phyloP scores from a whole-genome alignment of 2,888 invertebrate genomes.

The Hyppa rectilinea region DNA sequence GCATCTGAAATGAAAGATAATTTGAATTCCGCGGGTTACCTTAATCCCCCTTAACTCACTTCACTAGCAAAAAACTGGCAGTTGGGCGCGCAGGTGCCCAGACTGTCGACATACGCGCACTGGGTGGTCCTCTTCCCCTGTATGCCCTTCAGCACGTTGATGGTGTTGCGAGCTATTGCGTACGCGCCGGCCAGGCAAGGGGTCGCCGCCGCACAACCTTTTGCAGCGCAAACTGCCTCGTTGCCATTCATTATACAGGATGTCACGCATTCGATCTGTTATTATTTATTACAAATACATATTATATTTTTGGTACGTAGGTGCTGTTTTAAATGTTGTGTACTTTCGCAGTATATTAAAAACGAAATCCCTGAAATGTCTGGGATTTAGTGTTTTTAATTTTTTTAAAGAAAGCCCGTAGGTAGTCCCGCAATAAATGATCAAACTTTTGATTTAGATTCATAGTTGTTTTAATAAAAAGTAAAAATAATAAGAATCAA shows the following conservation, averaged over 20 bases:
- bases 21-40: background rate
- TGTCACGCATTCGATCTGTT: slow-evolving; percentile 84
- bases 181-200: slow-evolving; percentile 85
- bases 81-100: slow-evolving; percentile 82
- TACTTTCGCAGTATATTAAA: too few relatives aligned
- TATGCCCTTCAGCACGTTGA: slow-evolving; percentile 84
- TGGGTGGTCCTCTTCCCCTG: slow-evolving; percentile 80
- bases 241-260: slow-evolving; percentile 85
- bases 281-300: background rate
- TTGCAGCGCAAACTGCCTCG: slow-evolving; percentile 80
- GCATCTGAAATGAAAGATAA: too few relatives aligned
- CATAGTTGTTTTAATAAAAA: background rate
- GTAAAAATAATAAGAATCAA: background rate
- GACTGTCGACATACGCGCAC: slow-evolving; percentile 83
- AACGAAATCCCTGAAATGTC: too few relatives aligned
- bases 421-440: background rate
- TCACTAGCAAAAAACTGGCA: slow-evolving; percentile 86
- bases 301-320: background rate
- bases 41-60: slow-evolving; percentile 66
- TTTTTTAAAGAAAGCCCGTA: background rate
- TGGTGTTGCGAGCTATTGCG: slow-evolving; percentile 82
- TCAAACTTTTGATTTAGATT: background rate
- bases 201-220: slow-evolving; percentile 76
- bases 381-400: background rate
- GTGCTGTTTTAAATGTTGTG: background rate